Percentiles rank a stretch among this genome's conserved stretches.
Conservation (phyloP, 1,140 invertebrate species). For the Pollicipes pollicipes region DNA sequence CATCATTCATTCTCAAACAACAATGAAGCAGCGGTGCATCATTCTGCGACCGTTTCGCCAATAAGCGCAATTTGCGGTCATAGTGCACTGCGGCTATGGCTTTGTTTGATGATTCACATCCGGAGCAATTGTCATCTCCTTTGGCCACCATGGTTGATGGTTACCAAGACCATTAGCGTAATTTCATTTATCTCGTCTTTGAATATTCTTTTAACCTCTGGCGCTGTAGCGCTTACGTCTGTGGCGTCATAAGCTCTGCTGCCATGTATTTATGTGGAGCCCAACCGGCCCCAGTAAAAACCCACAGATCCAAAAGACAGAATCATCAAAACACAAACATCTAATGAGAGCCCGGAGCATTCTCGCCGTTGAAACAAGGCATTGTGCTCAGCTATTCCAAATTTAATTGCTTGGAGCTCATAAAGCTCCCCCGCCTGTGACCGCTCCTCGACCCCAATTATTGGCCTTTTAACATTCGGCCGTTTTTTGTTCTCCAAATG, state of each 20-base stretch:
- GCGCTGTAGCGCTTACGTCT: too few relatives aligned
- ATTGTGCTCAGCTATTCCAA: background rate
- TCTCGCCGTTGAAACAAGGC: background rate
- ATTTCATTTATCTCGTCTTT: background rate
- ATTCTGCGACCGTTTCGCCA: too few relatives aligned
- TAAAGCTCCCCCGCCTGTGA: background rate
- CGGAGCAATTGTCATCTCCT: too few relatives aligned
- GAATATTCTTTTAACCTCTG: background rate
- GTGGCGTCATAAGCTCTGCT: too few relatives aligned
- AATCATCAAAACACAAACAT: background rate
- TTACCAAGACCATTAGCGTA: too few relatives aligned
- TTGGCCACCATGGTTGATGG: too few relatives aligned
- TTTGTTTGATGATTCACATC: too few relatives aligned
- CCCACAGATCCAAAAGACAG: background rate
- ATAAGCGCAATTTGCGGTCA: too few relatives aligned
- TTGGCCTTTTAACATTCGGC: background rate
- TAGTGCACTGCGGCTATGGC: too few relatives aligned
- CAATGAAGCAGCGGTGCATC: too few relatives aligned
- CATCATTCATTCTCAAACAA: too few relatives aligned
- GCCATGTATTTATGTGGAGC: too few relatives aligned
- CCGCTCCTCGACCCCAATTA: background rate
- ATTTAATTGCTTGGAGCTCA: background rate
- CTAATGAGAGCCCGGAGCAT: background rate
- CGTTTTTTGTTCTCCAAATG: background rate
- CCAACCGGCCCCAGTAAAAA: background rate